Evolutionary conservation across 2,113 vertebrate genomes (phyloP).

Genomic region (Toxostoma redivivum): DNA sequence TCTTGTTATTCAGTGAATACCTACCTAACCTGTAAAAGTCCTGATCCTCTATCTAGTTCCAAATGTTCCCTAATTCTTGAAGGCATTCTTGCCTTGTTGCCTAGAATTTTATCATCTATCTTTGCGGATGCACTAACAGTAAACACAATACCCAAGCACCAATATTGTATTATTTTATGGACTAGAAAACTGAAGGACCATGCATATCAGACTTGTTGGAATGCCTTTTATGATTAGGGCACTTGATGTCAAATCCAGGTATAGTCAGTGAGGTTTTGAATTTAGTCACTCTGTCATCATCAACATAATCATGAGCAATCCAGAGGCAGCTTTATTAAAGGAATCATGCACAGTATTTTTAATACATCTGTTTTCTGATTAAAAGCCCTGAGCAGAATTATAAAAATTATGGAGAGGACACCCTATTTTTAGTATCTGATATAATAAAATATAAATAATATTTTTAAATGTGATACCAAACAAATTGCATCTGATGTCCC

Average conservation of each 20-base stretch:
- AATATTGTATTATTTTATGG: not conserved
- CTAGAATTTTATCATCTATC: not conserved
- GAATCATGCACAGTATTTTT: not conserved
- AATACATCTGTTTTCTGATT: not conserved
- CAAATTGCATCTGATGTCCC: not conserved
- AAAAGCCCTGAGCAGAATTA: not conserved
- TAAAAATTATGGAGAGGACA: not conserved
- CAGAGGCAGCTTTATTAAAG: not conserved
- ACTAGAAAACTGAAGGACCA: not conserved
- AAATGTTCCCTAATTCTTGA: not conserved
- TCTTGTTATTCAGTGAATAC: not conserved
- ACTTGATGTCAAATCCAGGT: not conserved
- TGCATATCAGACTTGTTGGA: not conserved
- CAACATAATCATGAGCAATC: not conserved
- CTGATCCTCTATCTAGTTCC: not conserved
- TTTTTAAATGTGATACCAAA: not conserved
- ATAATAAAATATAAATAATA: not conserved
- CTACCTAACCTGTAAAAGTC: not conserved
- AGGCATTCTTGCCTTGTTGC: not conserved
- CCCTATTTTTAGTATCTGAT: not conserved
- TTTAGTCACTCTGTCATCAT: not conserved
- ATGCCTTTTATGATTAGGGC: not conserved
- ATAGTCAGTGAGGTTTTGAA: not conserved
- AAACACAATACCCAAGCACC: not conserved
- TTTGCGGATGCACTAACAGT: not conserved